Percentiles rank a stretch among this genome's conserved stretches.
Evolutionary conservation across 2,888 invertebrate genomes (phyloP).

Genomic region (Nephrotoma guestfalica): DNA sequence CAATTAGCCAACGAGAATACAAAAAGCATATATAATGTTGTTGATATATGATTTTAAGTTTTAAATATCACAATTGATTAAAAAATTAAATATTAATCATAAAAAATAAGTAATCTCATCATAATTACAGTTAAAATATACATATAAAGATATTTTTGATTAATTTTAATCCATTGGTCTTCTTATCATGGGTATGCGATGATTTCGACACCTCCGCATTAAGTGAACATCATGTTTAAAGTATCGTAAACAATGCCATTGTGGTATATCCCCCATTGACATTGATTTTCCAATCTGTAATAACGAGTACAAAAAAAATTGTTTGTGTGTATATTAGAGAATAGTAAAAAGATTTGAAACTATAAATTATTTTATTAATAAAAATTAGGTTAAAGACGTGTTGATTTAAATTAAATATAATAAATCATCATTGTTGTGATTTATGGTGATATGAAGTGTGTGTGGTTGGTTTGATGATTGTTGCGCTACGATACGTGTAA

Average conservation of each 20-base stretch:
- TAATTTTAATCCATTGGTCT: constrained; percentile 10
- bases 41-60: neutral
- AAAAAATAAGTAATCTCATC: neutral
- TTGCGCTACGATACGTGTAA: neutral
- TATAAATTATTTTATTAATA: neutral
- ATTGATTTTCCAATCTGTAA: constrained; percentile 50
- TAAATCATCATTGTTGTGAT: neutral
- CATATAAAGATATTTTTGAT: neutral
- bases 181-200: constrained; percentile 31
- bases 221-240: constrained; percentile 52
- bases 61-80: neutral
- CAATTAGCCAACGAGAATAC: neutral
- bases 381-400: neutral
- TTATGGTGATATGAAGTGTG: neutral
- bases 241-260: constrained; percentile 74
- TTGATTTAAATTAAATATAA: neutral
- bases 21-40: neutral
- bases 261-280: constrained; percentile 66
- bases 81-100: neutral
- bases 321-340: neutral
- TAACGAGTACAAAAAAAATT: constrained; percentile 8
- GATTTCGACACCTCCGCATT: constrained; percentile 62
- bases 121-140: neutral
- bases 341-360: neutral
- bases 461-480: neutral